A percentile compares a stretch with the other conserved stretches of the same genome.
Evolutionary conservation across 2,888 invertebrate species (phyloP).

Genomic region (Hyposoter didymator): DNA sequence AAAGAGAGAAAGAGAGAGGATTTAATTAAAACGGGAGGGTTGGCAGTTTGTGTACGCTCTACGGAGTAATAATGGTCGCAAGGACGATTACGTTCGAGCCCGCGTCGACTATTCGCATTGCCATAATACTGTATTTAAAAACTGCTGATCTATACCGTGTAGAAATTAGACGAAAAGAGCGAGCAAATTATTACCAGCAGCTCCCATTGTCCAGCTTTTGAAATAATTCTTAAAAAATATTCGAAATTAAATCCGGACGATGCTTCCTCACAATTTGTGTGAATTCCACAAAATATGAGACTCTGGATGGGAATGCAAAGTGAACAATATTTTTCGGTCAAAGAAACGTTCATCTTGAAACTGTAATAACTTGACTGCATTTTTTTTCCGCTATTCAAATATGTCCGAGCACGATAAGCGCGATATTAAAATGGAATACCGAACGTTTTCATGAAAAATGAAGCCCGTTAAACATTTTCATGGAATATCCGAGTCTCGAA

Average conservation of each 20-base stretch:
- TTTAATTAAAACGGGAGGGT: constrained; percentile 65
- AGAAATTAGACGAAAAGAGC: constrained; percentile 6
- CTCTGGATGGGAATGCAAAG: background rate
- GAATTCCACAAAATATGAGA: background rate
- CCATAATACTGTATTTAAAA: constrained; percentile 27
- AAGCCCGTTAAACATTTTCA: background rate
- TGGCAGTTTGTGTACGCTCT: constrained; percentile 46
- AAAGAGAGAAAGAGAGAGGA: constrained; percentile 40
- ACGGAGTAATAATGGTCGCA: constrained; percentile 56
- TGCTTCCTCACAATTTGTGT: background rate
- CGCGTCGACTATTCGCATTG: constrained; percentile 27
- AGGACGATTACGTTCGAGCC: constrained; percentile 58
- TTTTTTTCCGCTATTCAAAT: background rate
- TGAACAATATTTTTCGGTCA: background rate
- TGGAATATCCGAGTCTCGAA: background rate
- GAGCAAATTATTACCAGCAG: constrained; percentile 4
- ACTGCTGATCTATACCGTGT: constrained; percentile 22
- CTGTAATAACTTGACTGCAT: background rate
- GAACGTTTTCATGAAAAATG: background rate
- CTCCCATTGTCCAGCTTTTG: background rate
- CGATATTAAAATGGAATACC: background rate
- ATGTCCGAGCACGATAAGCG: background rate
- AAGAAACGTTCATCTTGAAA: background rate
- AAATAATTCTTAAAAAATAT: background rate
- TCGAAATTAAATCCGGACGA: background rate